A percentile compares a stretch with the other conserved stretches of the same genome.
Evolutionary conservation across 2,113 vertebrate genomes (phyloP).

Genomic region (Galemys pyrenaicus): DNA sequence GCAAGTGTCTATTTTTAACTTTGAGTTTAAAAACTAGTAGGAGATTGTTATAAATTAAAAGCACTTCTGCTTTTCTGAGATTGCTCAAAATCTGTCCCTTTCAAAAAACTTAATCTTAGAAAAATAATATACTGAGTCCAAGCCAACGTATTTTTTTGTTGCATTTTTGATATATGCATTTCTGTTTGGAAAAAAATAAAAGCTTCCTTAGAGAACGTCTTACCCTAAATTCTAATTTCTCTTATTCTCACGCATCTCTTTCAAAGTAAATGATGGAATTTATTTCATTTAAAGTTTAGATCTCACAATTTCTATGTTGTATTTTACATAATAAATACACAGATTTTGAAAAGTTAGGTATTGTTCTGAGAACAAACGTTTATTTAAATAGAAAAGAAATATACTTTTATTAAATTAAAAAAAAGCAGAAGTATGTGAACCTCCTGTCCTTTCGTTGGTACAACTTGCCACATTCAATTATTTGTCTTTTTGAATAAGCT

Average conservation of each 20-base stretch:
- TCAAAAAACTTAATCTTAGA: not conserved
- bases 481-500: slow-evolving; percentile 6
- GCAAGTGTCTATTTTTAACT: not conserved
- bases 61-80: not conserved
- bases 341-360: not conserved
- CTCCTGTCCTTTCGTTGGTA: not conserved
- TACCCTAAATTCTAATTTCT: not conserved
- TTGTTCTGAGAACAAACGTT: not conserved
- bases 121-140: not conserved
- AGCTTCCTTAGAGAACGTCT: not conserved
- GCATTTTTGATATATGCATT: not conserved
- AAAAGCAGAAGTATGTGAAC: not conserved
- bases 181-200: not conserved
- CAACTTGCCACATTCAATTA: not conserved
- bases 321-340: not conserved
- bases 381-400: not conserved
- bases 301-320: not conserved
- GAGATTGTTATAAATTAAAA: not conserved
- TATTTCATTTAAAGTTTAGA: slow-evolving; percentile 11
- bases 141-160: not conserved
- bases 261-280: not conserved
- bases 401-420: not conserved
- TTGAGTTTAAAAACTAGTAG: not conserved
- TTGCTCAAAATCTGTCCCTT: not conserved
- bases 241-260: not conserved